Base-by-base conservation (phyloP, 1,140 invertebrate genomes). In the Drosophila rufa region DNA sequence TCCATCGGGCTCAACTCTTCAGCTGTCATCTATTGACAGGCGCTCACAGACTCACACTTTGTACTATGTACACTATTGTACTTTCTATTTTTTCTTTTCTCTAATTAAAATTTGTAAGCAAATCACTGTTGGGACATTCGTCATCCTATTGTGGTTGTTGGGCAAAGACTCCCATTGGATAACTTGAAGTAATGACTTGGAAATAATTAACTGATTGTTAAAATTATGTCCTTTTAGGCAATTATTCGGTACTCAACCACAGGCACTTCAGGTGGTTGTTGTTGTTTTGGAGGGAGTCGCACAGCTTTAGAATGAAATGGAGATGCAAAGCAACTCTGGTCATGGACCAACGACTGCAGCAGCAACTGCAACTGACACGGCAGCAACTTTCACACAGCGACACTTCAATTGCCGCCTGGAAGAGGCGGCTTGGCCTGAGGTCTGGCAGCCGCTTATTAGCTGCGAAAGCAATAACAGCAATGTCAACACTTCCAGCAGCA, bases 221-320 rank as follows among this genome's bases (percentile, higher is more conserved):
- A 12, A 22, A 33, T 48, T 50, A 15, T 19, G 7, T 19, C 50
- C 30, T n/a, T 22, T 64, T 5, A 75, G 71, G 19, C 42, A 53
- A 47, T 42, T 43, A 30, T 40, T 33, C 30, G 27, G 58, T 22
- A 48, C 19, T 62, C 42, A 55, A 46, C 75, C 74, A 71, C 64
- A 64, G 60, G 56, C 46, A 62, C 55, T 38, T 25, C 36, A 33
- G 40, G 19, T 30, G 62, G 75, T 75, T 77, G 70, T 73, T 68
- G 67, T 78, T 80, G 67, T 61, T 48, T 57, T 65, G 36, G 43
- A 71, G 58, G 51, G 48, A 55, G 81, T 59, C 51, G 55, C 58
- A 92, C 90, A 81, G 91, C 91, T 91, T 90, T 86, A 91, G 76
- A 91, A 92, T 92, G 91, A 92, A 90, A 92, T 92, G 91, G 91